Evolutionary conservation across 2,797 vertebrate genomes (phyloP), one percentile per base, ranked within the genome.

Genomic region (Myioborus melanocephalus): DNA sequence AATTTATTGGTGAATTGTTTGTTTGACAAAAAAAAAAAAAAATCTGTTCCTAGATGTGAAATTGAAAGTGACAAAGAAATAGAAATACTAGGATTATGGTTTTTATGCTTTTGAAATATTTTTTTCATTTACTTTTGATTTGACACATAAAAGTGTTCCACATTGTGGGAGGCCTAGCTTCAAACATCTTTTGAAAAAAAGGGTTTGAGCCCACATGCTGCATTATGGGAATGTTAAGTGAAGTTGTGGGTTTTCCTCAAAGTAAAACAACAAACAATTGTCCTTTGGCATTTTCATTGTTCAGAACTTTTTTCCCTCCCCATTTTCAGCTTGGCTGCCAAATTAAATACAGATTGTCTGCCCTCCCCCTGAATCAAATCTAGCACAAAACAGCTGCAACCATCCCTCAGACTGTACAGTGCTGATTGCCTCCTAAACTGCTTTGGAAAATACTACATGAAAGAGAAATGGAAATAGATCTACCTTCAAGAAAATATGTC

Each of bases 181-280:
- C 65, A 90, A 93, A 69, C 12, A 17, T 19, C 28, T 53, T 93
- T 83, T 75, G 69, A 82, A 92, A 83, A 89, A 89, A 78, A 70
- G 26, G 14, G 65, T 76, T 68, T 69, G 35, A 87, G 71, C 68
- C 66, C 84, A 80, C 77, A 90, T 89, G 65, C 73, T 55, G 19
- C 68, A 55, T 84, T 44, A 72, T n/a, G 60, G 61, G 78, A 76
- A 52, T 20, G 21, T 63, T 76, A 86, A 89, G 32, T 71, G 66
- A 71, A 65, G 64, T 55, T 89, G 63, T 49, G 75, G 26, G 61
- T 66, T 91, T 93, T 93, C 56, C 76, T 93, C 78, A 77, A 80
- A 96, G 59, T 57, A 63, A 87, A 86, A 82, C 64, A 92, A 83
- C 77, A 93, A 77, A 87, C 65, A 90, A 57, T 56, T 64, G 35